Base-by-base conservation (phyloP, 2,888 invertebrate genomes). In the Scaptomyza parva region DNA sequence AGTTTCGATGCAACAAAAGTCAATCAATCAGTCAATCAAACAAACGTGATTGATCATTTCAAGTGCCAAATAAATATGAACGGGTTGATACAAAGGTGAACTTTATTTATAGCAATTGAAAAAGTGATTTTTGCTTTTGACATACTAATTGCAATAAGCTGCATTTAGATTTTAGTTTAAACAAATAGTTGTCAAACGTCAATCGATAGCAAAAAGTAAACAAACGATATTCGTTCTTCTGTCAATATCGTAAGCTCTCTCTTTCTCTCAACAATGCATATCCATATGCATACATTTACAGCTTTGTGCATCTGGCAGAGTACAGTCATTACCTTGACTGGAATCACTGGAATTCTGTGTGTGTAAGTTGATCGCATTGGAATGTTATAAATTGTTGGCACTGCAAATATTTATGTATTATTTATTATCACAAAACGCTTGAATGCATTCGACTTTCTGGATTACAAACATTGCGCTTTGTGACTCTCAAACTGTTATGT, bases 291-390 rank as follows among this genome's bases (percentile, higher is more conserved):
- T 30, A 30, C 12, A 30, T 28, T 11, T 30, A 12, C 30, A 30
- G 35, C 41, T 18, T 9, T 9, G 28, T 2, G 44, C 30, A 50
- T 64, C 35, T 22, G 48, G 35, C 40, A n/a, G n/a, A 9, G 24
- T n/a, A n/a, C n/a, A 1, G 24, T 9, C 20, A 17, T 6, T 6
- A 9, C 20, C 39, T 0, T 37, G 45, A 6, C 11, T 11, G 17
- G 5, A 22, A 17, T 9, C 18, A 11, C 7, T 40, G 12, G 52
- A 65, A 28, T 48, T 43, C 12, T 20, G 28, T 20, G 28, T 20
- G 17, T 28, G 66, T 54, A 39, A 66, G 44, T 37, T 41, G 40
- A 14, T 43, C 37, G 22, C 12, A n/a, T 47, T 47, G 30, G 30
- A 30, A 30, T 47, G 18, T 1, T 20, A 30, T 9, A 5, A 17